phyloP scores from a whole-genome alignment of 2,797 vertebrate genomes.

The Myiothlypis chrysogaster region DNA sequence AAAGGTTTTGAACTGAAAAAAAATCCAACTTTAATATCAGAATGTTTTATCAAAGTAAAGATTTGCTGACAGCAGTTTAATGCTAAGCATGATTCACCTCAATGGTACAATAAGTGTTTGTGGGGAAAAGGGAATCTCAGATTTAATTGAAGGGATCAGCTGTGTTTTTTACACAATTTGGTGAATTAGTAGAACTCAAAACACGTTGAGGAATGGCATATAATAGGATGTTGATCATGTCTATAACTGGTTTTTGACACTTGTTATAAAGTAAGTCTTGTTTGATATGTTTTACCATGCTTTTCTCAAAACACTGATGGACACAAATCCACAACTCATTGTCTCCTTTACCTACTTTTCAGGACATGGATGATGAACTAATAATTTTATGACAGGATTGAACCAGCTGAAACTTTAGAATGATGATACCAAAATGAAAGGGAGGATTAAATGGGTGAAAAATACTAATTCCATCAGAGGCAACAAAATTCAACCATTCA shows the following conservation, averaged over 20 bases:
- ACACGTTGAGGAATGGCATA: neutral
- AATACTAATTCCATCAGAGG: neutral
- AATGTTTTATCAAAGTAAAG: neutral
- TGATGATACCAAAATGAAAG: neutral
- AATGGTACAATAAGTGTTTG: neutral
- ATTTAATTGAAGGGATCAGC: neutral
- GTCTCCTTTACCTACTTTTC: neutral
- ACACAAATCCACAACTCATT: neutral
- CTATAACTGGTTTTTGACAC: neutral
- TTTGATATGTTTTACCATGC: neutral
- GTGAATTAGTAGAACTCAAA: neutral
- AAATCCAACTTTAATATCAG: neutral
- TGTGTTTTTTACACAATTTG: constrained; percentile 7
- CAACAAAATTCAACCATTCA: neutral
- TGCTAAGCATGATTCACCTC: neutral
- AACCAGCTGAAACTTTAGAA: neutral
- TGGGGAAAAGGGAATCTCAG: neutral
- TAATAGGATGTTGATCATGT: neutral
- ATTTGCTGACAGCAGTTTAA: neutral
- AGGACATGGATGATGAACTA: neutral
- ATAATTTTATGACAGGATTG: neutral
- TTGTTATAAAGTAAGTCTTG: neutral
- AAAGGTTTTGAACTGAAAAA: neutral
- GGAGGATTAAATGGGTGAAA: constrained; percentile 18
- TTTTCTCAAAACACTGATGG: neutral